These are phyloP conservation scores for Lutjanus campechanus DNA, from an alignment of 2,797 vertebrate genomes.

Conservation along the genomic window DNA sequence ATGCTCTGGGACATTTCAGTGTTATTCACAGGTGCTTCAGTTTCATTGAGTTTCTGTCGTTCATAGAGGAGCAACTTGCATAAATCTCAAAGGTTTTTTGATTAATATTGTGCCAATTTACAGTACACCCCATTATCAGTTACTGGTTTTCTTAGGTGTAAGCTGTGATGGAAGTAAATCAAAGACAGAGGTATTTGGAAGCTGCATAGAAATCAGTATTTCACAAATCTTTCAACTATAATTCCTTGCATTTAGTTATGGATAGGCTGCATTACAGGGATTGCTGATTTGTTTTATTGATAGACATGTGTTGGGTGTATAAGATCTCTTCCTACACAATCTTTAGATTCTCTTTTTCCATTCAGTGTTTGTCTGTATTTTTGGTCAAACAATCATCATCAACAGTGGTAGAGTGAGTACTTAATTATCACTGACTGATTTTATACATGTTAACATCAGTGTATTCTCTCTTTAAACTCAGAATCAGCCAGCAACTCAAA, in stretches of 20 bases:
- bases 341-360: not conserved
- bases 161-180: slow-evolving; percentile 14
- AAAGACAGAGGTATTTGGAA: not conserved
- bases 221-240: not conserved
- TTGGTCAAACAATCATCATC: not conserved
- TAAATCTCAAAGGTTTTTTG: not conserved
- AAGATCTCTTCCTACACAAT: not conserved
- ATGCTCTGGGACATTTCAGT: slow-evolving; percentile 26
- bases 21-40: slow-evolving; percentile 15
- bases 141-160: not conserved
- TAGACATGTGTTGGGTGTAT: not conserved
- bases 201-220: not conserved
- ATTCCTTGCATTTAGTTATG: not conserved
- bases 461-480: not conserved
- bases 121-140: not conserved
- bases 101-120: not conserved
- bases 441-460: not conserved
- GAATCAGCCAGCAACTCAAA: slow-evolving; percentile 4
- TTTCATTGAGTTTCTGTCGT: not conserved
- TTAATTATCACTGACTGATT: not conserved
- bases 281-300: not conserved
- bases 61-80: not conserved
- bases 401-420: fast-evolving
- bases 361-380: not conserved
- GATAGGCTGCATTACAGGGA: too few relatives aligned